Evolutionary conservation across 2,797 vertebrate species (phyloP), one percentile per base, ranked within the genome.

Genomic region (Gastrophryne carolinensis): DNA sequence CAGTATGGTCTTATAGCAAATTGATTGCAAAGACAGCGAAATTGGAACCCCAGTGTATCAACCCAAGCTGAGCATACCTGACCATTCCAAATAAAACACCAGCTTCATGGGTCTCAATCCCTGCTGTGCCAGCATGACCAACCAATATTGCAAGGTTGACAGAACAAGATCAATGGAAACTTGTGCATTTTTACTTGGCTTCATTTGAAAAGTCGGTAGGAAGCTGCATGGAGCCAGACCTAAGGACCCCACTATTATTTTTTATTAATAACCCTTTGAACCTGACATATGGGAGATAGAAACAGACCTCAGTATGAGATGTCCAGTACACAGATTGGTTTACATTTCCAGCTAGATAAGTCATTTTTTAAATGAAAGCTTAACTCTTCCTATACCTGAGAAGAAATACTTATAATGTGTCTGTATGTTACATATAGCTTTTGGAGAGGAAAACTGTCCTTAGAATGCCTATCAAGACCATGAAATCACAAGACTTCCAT

Each of bases 201-300:
- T 61, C 39, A 50, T 62, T n/a, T 37, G n/a, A 41, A 75, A 75
- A 60, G 56, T n/a, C n/a, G n/a, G 30, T 23, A 74, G 35, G 30
- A 39, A 52, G 26, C 64, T 67, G 54, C 64, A 32, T 66, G 72
- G 30, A 52, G 24, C 39, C 39, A 29, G 26, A 54, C 68, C 41
- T 21, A n/a, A 12, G 49, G 53, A 66, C 24, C 56, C 44, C 8
- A n/a, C 52, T 26, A 68, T 75, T 60, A 60, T 60, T 68, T 67
- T 67, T 68, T 75, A 58, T 58, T 7, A 50, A 67, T 49, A 26
- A 74, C 30, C 50, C 56, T 30, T 60, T 60, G 32, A 37, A 37
- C 19, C n/a, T 32, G 30, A 44, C 53, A 49, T 39, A 23, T 34
- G 23, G 62, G 6, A 37, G 15, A 34, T 44, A 26, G 34, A 32